Evolutionary conservation across 2,113 vertebrate genomes (phyloP).

Genomic region (Festucalex cinctus): DNA sequence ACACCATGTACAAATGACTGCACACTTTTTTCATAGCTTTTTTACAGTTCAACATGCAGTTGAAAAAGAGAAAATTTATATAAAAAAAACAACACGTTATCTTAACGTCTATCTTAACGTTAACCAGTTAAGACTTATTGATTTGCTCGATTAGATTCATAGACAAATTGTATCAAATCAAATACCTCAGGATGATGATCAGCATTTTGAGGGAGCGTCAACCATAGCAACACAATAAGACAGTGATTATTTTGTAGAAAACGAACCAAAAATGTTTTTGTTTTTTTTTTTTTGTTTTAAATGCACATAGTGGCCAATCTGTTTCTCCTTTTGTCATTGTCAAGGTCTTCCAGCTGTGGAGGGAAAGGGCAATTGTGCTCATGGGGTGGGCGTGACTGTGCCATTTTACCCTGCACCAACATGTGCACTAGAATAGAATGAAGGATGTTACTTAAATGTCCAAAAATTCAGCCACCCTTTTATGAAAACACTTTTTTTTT

Average conservation of each 20-base stretch:
- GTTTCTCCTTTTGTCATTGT: conserved; percentile 64
- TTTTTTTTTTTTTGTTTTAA: too few species aligned
- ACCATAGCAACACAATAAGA: conserved; percentile 39
- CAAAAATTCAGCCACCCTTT: conserved; percentile 16
- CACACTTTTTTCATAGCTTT: conserved; percentile 34
- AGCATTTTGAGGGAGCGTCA: conserved; percentile 47
- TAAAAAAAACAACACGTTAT: conserved; percentile 36
- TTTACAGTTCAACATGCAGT: conserved; percentile 37
- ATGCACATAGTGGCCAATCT: too few species aligned
- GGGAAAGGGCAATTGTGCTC: conserved; percentile 9
- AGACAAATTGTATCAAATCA: conserved; percentile 69
- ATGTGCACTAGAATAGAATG: conserved; percentile 27
- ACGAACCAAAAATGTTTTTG: conserved; percentile 3
- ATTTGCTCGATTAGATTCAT: conserved; percentile 58
- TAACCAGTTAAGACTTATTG: too few species aligned
- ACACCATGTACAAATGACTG: conserved; percentile 41
- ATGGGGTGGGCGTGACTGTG: conserved; percentile 12
- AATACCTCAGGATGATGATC: conserved; percentile 77
- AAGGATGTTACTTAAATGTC: conserved; percentile 22
- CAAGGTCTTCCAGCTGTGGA: conserved; percentile 69
- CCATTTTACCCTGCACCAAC: conserved; percentile 16
- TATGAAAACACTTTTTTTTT: not conserved
- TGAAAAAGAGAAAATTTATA: not conserved
- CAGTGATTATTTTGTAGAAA: conserved; percentile 41
- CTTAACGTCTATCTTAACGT: too few species aligned